A percentile compares a stretch with the other conserved stretches of the same genome.
Evolutionary conservation across 1,140 invertebrate genomes (phyloP).

Genomic region (Ips nitidus): DNA sequence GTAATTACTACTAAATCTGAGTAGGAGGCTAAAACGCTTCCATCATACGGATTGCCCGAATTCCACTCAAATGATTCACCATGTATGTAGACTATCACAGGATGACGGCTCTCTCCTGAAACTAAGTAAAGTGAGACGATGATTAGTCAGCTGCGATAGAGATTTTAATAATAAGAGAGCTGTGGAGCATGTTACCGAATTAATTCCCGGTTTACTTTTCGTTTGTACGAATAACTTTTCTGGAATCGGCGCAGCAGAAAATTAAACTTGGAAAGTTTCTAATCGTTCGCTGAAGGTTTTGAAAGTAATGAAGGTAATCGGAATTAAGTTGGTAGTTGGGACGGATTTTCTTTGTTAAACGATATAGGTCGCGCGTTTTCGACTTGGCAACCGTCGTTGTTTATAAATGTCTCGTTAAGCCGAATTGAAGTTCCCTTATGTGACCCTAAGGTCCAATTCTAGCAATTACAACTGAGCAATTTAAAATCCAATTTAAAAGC

Average conservation of each 20-base stretch:
- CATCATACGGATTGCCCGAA: constrained; percentile 93
- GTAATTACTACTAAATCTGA: constrained; percentile 92
- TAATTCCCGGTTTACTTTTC: background rate
- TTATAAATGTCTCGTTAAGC: background rate
- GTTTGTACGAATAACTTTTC: background rate
- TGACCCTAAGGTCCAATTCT: background rate
- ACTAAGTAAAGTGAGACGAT: constrained; percentile 46
- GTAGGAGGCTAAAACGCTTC: constrained; percentile 86
- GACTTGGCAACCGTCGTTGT: background rate
- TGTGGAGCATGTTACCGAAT: constrained; percentile 1
- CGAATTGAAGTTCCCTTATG: background rate
- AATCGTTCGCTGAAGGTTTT: background rate
- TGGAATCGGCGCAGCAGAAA: background rate
- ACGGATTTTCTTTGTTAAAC: background rate
- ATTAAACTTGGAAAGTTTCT: background rate
- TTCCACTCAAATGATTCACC: constrained; percentile 95
- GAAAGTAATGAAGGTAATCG: background rate
- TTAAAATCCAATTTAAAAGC: constrained; percentile 3
- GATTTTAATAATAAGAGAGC: background rate
- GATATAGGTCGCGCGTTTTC: background rate
- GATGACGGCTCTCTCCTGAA: constrained; percentile 65
- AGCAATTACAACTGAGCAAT: background rate
- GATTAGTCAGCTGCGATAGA: background rate
- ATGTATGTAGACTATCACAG: constrained; percentile 91
- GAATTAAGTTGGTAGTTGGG: background rate